Evolutionary conservation across 2,113 vertebrate genomes (phyloP), one percentile per base, ranked within the genome.

Genomic region (Marmota monax): DNA sequence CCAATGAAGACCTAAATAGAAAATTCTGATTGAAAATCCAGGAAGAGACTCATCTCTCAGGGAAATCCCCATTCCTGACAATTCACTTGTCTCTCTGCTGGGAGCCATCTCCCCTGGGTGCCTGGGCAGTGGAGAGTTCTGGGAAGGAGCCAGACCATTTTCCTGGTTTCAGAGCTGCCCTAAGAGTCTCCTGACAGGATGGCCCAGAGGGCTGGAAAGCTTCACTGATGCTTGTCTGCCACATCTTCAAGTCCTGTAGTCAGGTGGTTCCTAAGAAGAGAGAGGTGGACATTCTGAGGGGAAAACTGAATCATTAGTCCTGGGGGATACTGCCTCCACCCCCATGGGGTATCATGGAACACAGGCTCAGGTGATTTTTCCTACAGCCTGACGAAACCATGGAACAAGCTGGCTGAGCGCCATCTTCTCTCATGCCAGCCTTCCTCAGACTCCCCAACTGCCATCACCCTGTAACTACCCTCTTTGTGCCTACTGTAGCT

Each of bases 1-100:
- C 56, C 12, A 42, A 14, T 63, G 90, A 80, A 92, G 56, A 82
- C 37, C 90, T 72, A 72, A 96, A 76, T 42, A 80, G 70, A 86
- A 94, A 69, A 39, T 23, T 90, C 42, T 79, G 83, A 88, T 84
- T 79, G 84, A n/a, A 89, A 97, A 83, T 83, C 56, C 63, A 90
- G 51, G 72, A 94, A 94, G 67, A 88, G 37, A 91, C 80, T 25
- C 23, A 56, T 74, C 23, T 93, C n/a, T 34, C 58, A 84, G 39
- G 76, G 39, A 91, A 79, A 45, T 45, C 67, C 42, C 72, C 12
- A 42, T 56, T 51, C n/a, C 39, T 76, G 48, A 51, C 65, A 63
- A 37, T 77, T 53, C 73, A 63, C 20, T 63, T 74, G 12, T 78
- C n/a, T 58, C 10, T 79, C n/a, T 82, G 32, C 91, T 70, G 42